These are phyloP conservation scores for Apis cerana DNA, from an alignment of 1,140 invertebrate species.

Conservation along the genomic window DNA sequence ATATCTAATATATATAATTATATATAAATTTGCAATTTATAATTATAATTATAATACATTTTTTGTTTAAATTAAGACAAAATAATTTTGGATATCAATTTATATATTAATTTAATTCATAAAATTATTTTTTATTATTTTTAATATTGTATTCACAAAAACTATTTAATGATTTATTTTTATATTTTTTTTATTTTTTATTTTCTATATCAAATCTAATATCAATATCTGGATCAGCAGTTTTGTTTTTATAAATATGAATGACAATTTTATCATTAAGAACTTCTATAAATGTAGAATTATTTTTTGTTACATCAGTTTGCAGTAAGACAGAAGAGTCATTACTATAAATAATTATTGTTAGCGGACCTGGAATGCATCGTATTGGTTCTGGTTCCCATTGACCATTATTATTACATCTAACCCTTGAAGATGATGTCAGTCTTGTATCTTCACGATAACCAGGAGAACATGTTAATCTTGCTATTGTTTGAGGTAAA, in stretches of 20 bases:
- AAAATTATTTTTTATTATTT: not conserved
- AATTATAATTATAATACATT: not conserved
- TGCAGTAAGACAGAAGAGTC: conserved; percentile 37
- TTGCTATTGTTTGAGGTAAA: conserved; percentile 66
- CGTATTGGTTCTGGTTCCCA: conserved; percentile 76
- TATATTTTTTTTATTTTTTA: not conserved
- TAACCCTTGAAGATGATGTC: conserved; percentile 55
- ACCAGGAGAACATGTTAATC: conserved; percentile 65
- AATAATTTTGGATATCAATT: not conserved
- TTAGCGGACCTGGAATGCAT: conserved; percentile 76
- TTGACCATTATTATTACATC: conserved; percentile 70
- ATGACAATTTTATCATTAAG: conserved; percentile 52
- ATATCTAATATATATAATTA: conserved; percentile 2
- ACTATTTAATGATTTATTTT: not conserved
- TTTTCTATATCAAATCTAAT: conserved; percentile 9
- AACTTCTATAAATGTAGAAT: conserved; percentile 44
- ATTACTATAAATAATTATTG: conserved; percentile 70
- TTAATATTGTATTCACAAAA: conserved; percentile 4
- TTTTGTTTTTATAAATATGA: conserved; percentile 15
- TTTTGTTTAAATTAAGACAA: not conserved
- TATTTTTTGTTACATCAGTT: conserved; percentile 4
- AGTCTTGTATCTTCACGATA: conserved; percentile 64
- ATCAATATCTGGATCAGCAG: conserved; percentile 30
- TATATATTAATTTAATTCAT: not conserved
- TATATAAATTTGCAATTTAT: conserved; percentile 5